Conservation (phyloP, 2,888 invertebrate genomes). For the Eurytoma californica region DNA sequence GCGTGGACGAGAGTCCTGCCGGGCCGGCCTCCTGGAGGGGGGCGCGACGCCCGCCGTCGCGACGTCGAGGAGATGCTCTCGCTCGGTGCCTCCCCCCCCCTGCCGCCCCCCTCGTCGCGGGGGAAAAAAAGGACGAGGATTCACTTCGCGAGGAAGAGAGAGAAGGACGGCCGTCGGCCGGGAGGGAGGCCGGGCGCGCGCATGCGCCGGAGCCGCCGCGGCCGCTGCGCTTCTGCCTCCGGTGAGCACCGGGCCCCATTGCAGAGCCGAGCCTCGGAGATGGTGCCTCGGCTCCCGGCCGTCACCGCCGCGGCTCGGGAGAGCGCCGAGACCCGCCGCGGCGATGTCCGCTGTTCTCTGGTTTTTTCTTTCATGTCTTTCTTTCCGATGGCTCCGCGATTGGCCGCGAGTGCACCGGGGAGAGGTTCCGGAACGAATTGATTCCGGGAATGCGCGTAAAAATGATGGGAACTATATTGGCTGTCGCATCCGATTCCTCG, state of each 20-base stretch:
- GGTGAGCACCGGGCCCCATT: constrained; percentile 18
- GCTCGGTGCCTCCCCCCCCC: constrained; percentile 27
- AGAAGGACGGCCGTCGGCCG: constrained; percentile 44
- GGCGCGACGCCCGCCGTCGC: constrained; percentile 57
- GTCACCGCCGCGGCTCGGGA: neutral
- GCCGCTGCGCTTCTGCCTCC: constrained; percentile 15
- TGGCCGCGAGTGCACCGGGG: neutral
- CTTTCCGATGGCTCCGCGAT: neutral
- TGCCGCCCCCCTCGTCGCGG: constrained; percentile 2
- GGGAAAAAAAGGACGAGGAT: constrained; percentile 49
- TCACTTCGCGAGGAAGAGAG: neutral
- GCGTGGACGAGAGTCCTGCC: neutral
- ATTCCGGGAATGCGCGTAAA: too few relatives aligned
- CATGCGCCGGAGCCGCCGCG: constrained; percentile 29
- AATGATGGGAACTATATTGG: too few relatives aligned
- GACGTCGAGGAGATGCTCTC: constrained; percentile 47
- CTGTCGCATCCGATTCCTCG: too few relatives aligned
- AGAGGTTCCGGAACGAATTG: too few relatives aligned
- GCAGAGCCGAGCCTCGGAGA: constrained; percentile 36
- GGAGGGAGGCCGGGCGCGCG: constrained; percentile 41
- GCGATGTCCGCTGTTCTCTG: neutral
- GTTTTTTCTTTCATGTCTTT: constrained; percentile 5
- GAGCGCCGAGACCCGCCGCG: neutral
- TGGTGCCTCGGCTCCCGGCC: constrained; percentile 15
- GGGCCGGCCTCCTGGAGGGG: constrained; percentile 2